Evolutionary conservation across 2,797 vertebrate species (phyloP), one percentile per base, ranked within the genome.

Genomic region (Staurois parvus): DNA sequence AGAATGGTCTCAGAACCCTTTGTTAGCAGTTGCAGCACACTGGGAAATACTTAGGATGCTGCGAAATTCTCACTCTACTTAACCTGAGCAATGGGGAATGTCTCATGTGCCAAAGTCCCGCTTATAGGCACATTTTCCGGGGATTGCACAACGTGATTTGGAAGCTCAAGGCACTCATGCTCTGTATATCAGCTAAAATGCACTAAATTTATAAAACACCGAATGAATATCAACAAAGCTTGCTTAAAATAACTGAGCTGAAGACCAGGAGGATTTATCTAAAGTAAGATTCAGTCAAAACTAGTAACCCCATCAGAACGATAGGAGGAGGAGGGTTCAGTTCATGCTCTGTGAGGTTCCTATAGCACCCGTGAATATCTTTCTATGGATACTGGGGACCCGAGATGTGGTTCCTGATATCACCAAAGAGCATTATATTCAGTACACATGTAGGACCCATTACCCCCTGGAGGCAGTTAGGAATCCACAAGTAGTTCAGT

Each of bases 1-100:
- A 74, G 76, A 79, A 74, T 68, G 34, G 79, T 83, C 29, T 34
- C n/a, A 78, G 32, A 66, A 45, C 42, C 59, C 24, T 83, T 73
- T 74, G 68, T 79, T 66, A 79, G 56, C 42, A 52, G 26, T 79
- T 83, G 69, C 85, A 79, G 59, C 45, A 79, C 59, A 79, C 66
- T 83, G 85, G 85, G 80, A 86, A 86, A 86, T 86, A 64, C 85
- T 59, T 72, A 19, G 74, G 48, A 78, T 67, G 29, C 67, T 83
- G 85, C 74, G 80, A 86, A 83, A 86, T 78, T 86, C 80, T 77
- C 62, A 52, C 21, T 32, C 32, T 52, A 26, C 62, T 59, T 37
- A 42, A 59, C 69, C 59, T 68, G 24, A 62, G 32, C 21, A 29
- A 68, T 34, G 13, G n/a, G 24, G 67, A 83, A 78, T 72, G 34